Evolutionary conservation across 2,888 invertebrate genomes (phyloP).

Genomic region (Psylliodes chrysocephalus): DNA sequence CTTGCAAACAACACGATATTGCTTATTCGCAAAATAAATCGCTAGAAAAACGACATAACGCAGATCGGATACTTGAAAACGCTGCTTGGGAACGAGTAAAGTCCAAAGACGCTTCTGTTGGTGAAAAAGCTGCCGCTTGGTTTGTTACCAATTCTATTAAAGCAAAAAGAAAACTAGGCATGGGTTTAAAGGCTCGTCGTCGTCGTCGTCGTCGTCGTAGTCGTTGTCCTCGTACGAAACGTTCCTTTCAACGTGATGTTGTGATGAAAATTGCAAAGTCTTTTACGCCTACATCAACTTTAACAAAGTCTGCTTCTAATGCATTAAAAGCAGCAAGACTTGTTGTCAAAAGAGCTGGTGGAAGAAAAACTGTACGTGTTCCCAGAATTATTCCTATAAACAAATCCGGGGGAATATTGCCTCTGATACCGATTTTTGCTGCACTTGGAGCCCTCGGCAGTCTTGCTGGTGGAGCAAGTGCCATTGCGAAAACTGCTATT

Average conservation of each 20-base stretch:
- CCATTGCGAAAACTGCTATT: slow-evolving; percentile 55
- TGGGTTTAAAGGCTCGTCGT: slow-evolving; percentile 22
- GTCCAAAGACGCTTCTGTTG: slow-evolving; percentile 42
- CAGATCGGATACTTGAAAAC: too few relatives aligned
- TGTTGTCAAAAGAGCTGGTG: not conserved
- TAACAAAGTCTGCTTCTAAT: not conserved
- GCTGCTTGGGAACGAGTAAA: too few relatives aligned
- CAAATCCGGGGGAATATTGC: slow-evolving; percentile 51
- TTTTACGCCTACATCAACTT: too few relatives aligned
- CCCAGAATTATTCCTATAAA: slow-evolving; percentile 7
- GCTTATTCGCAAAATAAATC: slow-evolving; percentile 47
- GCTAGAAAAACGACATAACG: slow-evolving; percentile 50
- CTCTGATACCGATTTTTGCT: slow-evolving; percentile 55
- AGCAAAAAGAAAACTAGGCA: slow-evolving; percentile 32
- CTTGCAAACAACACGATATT: slow-evolving; percentile 55
- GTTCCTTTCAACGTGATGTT: not conserved
- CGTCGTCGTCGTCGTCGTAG: too few relatives aligned
- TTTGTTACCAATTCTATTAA: slow-evolving; percentile 44
- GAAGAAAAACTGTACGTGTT: not conserved
- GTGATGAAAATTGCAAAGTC: not conserved
- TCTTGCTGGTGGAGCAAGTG: slow-evolving; percentile 54
- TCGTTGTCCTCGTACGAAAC: too few relatives aligned
- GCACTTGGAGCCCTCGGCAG: slow-evolving; percentile 52
- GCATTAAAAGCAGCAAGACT: too few relatives aligned
- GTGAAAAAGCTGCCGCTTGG: slow-evolving; percentile 54